Evolutionary conservation across 2,888 invertebrate genomes (phyloP).

Genomic region (Masnerella sp.): DNA sequence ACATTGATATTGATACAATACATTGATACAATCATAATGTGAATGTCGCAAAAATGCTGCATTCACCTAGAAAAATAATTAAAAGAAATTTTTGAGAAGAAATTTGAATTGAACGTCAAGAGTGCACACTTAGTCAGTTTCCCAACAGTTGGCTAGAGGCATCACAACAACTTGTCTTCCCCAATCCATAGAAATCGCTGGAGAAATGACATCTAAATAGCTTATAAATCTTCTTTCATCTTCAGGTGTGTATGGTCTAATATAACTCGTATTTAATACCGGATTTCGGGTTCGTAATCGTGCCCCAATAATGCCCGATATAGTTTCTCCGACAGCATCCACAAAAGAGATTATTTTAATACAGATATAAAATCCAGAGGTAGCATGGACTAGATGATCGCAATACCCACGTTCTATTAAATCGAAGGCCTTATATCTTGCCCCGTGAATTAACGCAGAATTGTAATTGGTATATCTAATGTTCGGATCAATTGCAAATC

Average conservation of each 20-base stretch:
- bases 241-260: background rate
- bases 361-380: constrained; percentile 3
- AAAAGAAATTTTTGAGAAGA: no score
- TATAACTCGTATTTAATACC: constrained; percentile 2
- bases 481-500: background rate
- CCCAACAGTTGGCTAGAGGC: constrained; percentile 7
- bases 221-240: background rate
- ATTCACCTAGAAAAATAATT: no score
- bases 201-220: constrained; percentile 2
- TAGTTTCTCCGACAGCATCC: background rate
- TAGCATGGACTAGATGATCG: constrained; percentile 6
- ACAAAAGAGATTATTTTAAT: background rate
- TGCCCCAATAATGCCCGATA: background rate
- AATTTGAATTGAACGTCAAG: no score
- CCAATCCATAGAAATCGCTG: constrained; percentile 12
- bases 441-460: constrained; percentile 9
- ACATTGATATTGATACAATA: no score
- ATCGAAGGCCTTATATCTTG: background rate
- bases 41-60: background rate
- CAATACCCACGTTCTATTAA: constrained; percentile 3
- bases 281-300: background rate
- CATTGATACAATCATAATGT: no score
- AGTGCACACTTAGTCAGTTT: constrained; percentile 2
- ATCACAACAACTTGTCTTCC: background rate
- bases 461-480: background rate